These are phyloP conservation scores for Laticauda colubrina DNA, from an alignment of 2,113 vertebrate species.

Conservation along the genomic window DNA sequence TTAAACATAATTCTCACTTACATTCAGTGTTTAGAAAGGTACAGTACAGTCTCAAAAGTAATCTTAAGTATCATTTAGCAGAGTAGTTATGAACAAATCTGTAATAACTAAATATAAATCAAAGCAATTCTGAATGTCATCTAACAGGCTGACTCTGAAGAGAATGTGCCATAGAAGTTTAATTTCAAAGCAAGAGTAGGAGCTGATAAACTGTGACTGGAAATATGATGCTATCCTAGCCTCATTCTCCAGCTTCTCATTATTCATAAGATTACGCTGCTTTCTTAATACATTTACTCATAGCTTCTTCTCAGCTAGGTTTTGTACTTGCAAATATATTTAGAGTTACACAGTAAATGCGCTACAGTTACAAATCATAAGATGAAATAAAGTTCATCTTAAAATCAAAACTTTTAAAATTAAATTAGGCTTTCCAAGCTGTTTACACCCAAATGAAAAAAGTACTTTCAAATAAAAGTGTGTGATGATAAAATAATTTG, in stretches of 20 bases:
- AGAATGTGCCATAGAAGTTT: background rate
- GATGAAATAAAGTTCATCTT: background rate
- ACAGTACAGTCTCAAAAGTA: background rate
- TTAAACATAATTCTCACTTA: background rate
- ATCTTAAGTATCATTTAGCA: background rate
- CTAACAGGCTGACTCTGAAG: background rate
- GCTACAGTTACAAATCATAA: background rate
- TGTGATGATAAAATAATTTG: conserved; percentile 42
- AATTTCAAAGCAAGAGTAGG: background rate
- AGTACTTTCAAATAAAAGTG: conserved; percentile 52
- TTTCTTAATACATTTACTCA: background rate
- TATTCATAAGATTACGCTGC: background rate
- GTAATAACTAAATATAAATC: background rate
- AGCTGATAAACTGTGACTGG: background rate
- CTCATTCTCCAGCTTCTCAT: background rate
- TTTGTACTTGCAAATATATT: background rate
- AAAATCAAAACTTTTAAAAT: conserved; percentile 42
- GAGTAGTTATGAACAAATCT: background rate
- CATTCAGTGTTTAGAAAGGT: background rate
- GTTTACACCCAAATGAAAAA: conserved; percentile 57
- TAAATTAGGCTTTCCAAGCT: conserved; percentile 56
- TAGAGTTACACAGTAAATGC: background rate
- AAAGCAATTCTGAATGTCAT: background rate
- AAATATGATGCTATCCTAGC: background rate
- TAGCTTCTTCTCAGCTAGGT: background rate